These are phyloP conservation scores for Pediacus dermestoides DNA, from an alignment of 2,888 invertebrate genomes.

Conservation along the genomic window DNA sequence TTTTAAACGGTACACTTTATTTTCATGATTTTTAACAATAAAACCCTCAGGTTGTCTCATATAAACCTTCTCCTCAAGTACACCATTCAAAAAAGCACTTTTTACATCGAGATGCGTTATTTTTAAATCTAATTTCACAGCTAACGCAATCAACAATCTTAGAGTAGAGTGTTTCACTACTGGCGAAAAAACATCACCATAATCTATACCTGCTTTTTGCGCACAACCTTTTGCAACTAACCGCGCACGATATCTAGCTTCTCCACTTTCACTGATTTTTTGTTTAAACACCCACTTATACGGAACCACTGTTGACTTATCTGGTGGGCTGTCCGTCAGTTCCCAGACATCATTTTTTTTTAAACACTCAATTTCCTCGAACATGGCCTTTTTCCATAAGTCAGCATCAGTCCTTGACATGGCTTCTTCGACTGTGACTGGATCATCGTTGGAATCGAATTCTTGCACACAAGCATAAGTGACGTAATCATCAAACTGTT, in stretches of 20 bases:
- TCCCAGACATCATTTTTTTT: constrained; percentile 25
- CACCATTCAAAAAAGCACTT: constrained; percentile 28
- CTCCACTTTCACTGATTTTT: constrained; percentile 11
- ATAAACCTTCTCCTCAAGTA: constrained; percentile 22
- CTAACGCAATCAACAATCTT: constrained; percentile 26
- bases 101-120: constrained; percentile 25
- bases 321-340: constrained; percentile 12
- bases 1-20: constrained; percentile 20
- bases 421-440: constrained; percentile 19
- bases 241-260: constrained; percentile 13
- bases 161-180: constrained; percentile 23
- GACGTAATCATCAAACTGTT: constrained; percentile 18
- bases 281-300: constrained; percentile 20
- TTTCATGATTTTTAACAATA: constrained; percentile 14
- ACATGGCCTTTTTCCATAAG: constrained; percentile 22
- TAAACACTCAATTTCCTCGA: constrained; percentile 20
- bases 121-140: constrained; percentile 22
- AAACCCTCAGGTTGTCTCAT: constrained; percentile 25
- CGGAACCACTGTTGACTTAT: constrained; percentile 9
- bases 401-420: constrained; percentile 19
- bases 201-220: constrained; percentile 15
- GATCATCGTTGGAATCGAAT: constrained; percentile 13
- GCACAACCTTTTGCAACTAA: constrained; percentile 20
- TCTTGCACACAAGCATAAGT: constrained; percentile 19
- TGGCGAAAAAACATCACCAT: constrained; percentile 20